Conservation (phyloP, 1,140 invertebrate genomes). For the Tetragnatha versicolor region DNA sequence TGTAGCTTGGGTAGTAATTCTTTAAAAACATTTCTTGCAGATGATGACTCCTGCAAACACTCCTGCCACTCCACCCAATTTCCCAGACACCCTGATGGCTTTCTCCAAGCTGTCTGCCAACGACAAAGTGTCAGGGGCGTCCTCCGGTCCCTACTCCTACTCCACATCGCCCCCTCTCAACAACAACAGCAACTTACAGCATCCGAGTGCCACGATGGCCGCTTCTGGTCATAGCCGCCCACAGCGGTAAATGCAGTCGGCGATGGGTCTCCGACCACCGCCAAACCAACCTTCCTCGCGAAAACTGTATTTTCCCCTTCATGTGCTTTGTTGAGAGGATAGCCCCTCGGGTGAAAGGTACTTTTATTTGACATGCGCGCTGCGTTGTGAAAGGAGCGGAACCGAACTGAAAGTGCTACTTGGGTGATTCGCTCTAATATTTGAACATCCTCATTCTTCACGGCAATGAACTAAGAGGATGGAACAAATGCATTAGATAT, state of each 20-base stretch:
- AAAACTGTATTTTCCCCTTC: conserved; percentile 14
- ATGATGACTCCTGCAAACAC: conserved; percentile 83
- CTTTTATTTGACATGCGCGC: no score
- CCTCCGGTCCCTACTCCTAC: conserved; percentile 5
- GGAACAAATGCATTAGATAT: not conserved
- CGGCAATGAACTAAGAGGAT: not conserved
- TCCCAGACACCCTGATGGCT: conserved; percentile 82
- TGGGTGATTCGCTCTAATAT: not conserved
- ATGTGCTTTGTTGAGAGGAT: conserved; percentile 10
- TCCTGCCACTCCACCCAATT: conserved; percentile 87
- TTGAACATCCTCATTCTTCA: conserved; percentile 1
- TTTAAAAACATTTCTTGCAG: conserved; percentile 66
- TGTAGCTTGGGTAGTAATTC: no score
- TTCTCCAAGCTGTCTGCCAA: conserved; percentile 82
- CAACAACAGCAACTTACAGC: conserved; percentile 43
- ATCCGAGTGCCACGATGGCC: conserved; percentile 36
- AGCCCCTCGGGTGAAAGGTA: conserved; percentile 4
- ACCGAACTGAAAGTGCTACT: not conserved
- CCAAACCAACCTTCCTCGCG: conserved; percentile 14
- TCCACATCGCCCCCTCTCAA: conserved; percentile 49
- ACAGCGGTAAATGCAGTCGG: conserved; percentile 23
- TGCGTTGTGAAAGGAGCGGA: not conserved
- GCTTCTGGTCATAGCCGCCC: conserved; percentile 19
- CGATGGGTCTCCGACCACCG: not conserved
- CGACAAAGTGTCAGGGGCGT: conserved; percentile 56